A percentile compares a stretch with the other conserved stretches of the same genome.
Conservation (phyloP, 1,140 invertebrate genomes). For the Portunus trituberculatus region DNA sequence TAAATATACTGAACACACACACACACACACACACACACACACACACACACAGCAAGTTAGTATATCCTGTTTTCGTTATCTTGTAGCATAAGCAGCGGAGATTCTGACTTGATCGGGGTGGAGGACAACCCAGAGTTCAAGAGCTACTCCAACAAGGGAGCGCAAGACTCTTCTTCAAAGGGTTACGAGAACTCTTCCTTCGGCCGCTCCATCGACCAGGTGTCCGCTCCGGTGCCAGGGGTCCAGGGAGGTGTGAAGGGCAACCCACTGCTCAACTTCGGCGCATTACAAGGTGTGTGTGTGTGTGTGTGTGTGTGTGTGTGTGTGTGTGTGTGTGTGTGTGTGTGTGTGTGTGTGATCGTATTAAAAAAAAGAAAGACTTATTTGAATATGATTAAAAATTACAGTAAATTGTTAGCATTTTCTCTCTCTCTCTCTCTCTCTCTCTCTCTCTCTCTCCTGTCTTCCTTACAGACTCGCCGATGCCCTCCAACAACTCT, state of each 20-base stretch:
- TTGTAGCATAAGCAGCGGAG: constrained; percentile 83
- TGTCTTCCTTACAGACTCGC: too few species aligned
- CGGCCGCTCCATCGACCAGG: constrained; percentile 58
- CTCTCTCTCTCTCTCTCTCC: too few species aligned
- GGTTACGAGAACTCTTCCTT: constrained; percentile 26
- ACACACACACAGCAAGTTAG: too few species aligned
- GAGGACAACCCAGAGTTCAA: constrained; percentile 85
- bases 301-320: not conserved
- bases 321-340: not conserved
- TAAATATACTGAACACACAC: too few species aligned
- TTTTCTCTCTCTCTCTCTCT: too few species aligned
- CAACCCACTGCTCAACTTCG: constrained; percentile 55
- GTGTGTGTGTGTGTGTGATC: not conserved
- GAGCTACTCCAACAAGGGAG: constrained; percentile 63
- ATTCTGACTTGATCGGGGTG: constrained; percentile 85
- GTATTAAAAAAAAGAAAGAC: not conserved
- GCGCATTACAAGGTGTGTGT: not conserved
- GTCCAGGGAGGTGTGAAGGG: constrained; percentile 42
- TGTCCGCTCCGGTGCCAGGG: constrained; percentile 35
- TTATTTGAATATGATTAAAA: not conserved
- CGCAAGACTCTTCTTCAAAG: too few species aligned
- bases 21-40: too few species aligned
- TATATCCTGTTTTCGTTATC: not conserved
- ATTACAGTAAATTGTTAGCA: not conserved
- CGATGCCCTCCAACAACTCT: too few species aligned